Conservation (phyloP, 2,888 invertebrate genomes). For the Scaptomyza polygonia region DNA sequence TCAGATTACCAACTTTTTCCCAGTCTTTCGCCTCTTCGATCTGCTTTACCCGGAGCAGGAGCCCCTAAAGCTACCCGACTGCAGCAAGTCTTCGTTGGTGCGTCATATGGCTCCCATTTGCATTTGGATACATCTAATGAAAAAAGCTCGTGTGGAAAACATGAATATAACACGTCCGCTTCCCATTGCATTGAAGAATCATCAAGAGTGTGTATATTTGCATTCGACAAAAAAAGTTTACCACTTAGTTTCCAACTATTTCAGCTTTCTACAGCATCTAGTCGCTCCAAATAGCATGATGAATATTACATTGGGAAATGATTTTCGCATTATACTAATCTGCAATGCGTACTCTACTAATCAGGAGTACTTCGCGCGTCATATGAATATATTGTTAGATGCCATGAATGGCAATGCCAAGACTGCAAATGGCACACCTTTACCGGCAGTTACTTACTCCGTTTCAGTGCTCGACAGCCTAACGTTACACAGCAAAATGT, state of each 20-base stretch:
- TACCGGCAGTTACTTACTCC: constrained; percentile 94
- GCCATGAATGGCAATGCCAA: constrained; percentile 91
- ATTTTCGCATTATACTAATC: constrained; percentile 95
- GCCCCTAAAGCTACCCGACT: constrained; percentile 94
- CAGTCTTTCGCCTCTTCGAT: constrained; percentile 95
- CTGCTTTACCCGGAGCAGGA: constrained; percentile 96
- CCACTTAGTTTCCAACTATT: not conserved
- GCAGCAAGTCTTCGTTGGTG: too few relatives aligned
- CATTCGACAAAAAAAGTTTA: not conserved
- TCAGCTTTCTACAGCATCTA: constrained; percentile 93
- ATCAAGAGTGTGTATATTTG: constrained; percentile 88
- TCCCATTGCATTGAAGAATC: constrained; percentile 92
- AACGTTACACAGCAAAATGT: constrained; percentile 98
- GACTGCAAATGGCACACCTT: constrained; percentile 85
- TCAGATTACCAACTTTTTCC: constrained; percentile 92
- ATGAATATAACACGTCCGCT: constrained; percentile 90
- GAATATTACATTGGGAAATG: constrained; percentile 92
- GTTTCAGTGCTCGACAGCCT: constrained; percentile 97
- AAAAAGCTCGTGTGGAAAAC: constrained; percentile 95
- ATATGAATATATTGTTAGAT: constrained; percentile 96
- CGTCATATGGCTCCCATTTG: constrained; percentile 94
- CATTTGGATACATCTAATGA: constrained; percentile 98
- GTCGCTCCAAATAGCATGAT: constrained; percentile 90
- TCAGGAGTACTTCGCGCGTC: constrained; percentile 94
- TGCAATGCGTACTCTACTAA: constrained; percentile 98